phyloP scores from a whole-genome alignment of 2,888 invertebrate genomes.

The Eugnorisma glareosa region DNA sequence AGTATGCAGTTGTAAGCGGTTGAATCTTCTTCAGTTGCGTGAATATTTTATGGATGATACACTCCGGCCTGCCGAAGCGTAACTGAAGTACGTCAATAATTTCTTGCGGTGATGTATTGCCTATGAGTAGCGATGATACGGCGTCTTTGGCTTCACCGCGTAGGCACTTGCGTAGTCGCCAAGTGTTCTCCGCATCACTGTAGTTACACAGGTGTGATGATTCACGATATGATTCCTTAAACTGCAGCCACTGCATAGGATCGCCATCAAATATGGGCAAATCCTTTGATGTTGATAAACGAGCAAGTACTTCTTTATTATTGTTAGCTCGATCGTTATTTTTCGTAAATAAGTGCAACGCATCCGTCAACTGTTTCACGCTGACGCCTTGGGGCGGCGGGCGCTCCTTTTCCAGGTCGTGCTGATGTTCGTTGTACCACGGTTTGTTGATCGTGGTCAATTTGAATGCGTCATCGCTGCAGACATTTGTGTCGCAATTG shows the following conservation, averaged over 20 bases:
- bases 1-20: no score
- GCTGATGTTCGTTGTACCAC: no score
- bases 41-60: not conserved
- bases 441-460: no score
- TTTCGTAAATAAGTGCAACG: no score
- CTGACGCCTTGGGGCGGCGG: no score
- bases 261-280: not conserved
- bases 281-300: not conserved
- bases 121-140: not conserved
- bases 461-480: no score
- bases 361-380: no score
- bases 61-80: not conserved
- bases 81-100: not conserved
- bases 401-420: no score
- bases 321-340: no score
- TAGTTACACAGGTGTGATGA: not conserved
- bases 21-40: no score
- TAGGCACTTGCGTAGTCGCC: not conserved
- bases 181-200: not conserved
- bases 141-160: not conserved
- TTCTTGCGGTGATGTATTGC: not conserved
- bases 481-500: no score
- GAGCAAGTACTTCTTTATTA: no score
- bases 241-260: slow-evolving; percentile 1
- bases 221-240: not conserved